These are phyloP conservation scores for Tipula confusa DNA, from an alignment of 2,888 invertebrate species.

Conservation along the genomic window DNA sequence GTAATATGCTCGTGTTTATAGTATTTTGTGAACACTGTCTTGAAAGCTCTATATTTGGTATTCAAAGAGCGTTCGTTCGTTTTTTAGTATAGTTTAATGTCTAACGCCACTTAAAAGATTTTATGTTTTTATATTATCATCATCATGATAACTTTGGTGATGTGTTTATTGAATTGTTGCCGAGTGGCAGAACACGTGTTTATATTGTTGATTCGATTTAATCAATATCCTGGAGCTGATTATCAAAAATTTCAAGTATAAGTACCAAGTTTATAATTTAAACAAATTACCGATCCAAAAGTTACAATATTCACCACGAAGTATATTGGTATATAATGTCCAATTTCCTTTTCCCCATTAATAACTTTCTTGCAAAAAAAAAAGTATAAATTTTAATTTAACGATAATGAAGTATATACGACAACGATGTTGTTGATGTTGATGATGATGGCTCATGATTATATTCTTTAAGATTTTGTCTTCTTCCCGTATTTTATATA, in stretches of 20 bases:
- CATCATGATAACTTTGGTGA: too few relatives aligned
- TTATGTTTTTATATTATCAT: background rate
- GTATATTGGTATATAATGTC: background rate
- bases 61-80: background rate
- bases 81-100: background rate
- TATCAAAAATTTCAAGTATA: background rate
- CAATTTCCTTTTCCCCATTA: background rate
- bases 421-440: background rate
- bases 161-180: background rate
- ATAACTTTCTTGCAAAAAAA: background rate
- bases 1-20: background rate
- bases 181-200: background rate
- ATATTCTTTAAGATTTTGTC: slow-evolving; percentile 6
- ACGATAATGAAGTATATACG: background rate
- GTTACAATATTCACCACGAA: background rate
- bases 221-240: background rate
- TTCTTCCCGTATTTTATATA: background rate
- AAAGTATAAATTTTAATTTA: background rate
- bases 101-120: background rate
- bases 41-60: background rate
- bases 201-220: background rate
- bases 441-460: background rate
- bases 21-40: background rate
- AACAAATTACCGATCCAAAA: background rate
- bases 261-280: background rate